A percentile compares a stretch with the other conserved stretches of the same genome.
These are phyloP conservation scores for Cabera pusaria DNA, from an alignment of 2,888 invertebrate genomes.

Conservation along the genomic window DNA sequence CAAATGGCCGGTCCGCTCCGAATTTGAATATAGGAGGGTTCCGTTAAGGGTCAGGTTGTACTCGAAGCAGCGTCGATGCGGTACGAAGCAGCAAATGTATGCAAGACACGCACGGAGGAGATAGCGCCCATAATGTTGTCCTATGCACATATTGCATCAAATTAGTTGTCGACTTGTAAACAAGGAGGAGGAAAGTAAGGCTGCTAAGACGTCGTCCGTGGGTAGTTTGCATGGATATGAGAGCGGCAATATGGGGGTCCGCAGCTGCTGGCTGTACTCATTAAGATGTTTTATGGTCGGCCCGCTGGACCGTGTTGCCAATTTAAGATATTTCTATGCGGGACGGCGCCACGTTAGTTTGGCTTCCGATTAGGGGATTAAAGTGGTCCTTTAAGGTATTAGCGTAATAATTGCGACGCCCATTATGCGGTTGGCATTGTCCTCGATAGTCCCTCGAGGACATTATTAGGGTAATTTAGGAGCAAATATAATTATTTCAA, in stretches of 20 bases:
- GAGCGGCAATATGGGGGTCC: slow-evolving; percentile 79
- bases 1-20: slow-evolving; percentile 79
- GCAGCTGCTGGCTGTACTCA: slow-evolving; percentile 82
- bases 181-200: slow-evolving; percentile 77
- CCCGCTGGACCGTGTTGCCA: slow-evolving; percentile 81
- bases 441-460: slow-evolving; percentile 44
- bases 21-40: slow-evolving; percentile 81
- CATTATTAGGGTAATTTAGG: slow-evolving; percentile 41
- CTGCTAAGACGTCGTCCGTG: slow-evolving; percentile 74
- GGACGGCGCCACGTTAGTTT: slow-evolving; percentile 79
- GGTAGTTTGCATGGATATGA: slow-evolving; percentile 84
- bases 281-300: slow-evolving; percentile 84
- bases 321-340: slow-evolving; percentile 84
- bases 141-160: slow-evolving; percentile 85
- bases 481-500: slow-evolving; percentile 36
- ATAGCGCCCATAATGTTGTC: slow-evolving; percentile 80
- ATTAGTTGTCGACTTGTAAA: slow-evolving; percentile 84
- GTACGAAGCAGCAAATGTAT: slow-evolving; percentile 76
- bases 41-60: slow-evolving; percentile 69
- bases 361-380: slow-evolving; percentile 82
- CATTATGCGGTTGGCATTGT: slow-evolving; percentile 73
- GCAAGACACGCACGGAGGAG: slow-evolving; percentile 80
- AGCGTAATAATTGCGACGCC: slow-evolving; percentile 77
- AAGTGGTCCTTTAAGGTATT: slow-evolving; percentile 80
- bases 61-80: slow-evolving; percentile 54